A percentile compares a stretch with the other conserved stretches of the same genome.
Evolutionary conservation across 2,797 vertebrate species (phyloP).

Genomic region (Xenentodon cancila): DNA sequence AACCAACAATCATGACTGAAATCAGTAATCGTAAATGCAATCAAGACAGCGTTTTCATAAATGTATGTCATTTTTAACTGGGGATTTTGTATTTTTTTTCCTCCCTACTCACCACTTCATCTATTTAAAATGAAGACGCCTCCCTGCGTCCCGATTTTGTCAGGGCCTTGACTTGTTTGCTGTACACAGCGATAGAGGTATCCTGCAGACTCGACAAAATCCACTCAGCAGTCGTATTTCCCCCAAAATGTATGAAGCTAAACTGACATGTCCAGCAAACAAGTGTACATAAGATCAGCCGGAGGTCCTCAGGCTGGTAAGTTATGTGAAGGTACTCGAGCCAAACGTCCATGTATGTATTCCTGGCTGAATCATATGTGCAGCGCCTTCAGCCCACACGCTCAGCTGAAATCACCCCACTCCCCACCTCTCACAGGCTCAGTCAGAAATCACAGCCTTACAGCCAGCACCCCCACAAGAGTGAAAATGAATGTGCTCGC

Average conservation of each 20-base stretch:
- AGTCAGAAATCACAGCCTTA: constrained; percentile 71
- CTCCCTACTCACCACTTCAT: too few relatives aligned
- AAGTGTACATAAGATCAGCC: constrained; percentile 1
- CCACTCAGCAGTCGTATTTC: not conserved
- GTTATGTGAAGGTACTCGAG: constrained; percentile 16
- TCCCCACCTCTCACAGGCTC: constrained; percentile 48
- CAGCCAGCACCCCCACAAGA: constrained; percentile 74
- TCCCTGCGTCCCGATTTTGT: not conserved
- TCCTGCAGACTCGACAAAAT: not conserved
- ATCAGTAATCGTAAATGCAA: too few relatives aligned
- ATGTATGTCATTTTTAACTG: too few relatives aligned
- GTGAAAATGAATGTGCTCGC: constrained; percentile 76
- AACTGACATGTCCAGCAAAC: constrained; percentile 1
- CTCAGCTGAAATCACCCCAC: constrained; percentile 43
- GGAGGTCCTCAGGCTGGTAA: constrained; percentile 9
- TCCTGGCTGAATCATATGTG: constrained; percentile 41
- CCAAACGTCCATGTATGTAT: constrained; percentile 27
- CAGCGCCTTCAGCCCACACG: constrained; percentile 39
- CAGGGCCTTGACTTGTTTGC: not conserved
- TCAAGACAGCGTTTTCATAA: too few relatives aligned
- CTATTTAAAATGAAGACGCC: too few relatives aligned
- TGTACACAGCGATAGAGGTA: not conserved
- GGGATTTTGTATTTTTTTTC: too few relatives aligned
- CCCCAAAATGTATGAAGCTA: too few relatives aligned
- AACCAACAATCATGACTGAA: too few relatives aligned